These are phyloP conservation scores for Ornithoptera priamus DNA, from an alignment of 2,888 invertebrate genomes.

Conservation along the genomic window DNA sequence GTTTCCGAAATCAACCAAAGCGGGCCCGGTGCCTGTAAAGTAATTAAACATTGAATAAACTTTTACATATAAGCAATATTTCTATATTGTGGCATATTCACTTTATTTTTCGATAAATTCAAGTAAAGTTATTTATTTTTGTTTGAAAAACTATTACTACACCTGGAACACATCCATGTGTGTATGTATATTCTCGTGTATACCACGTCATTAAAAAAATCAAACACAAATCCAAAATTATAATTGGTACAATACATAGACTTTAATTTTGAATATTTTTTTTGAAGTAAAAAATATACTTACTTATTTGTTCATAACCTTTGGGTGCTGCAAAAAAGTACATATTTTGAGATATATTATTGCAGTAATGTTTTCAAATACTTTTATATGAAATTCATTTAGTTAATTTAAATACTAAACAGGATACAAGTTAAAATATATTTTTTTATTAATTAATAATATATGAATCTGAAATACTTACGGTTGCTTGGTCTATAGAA, in stretches of 20 bases:
- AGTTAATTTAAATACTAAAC: no score
- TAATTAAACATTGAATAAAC: constrained; percentile 11
- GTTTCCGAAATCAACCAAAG: constrained; percentile 33
- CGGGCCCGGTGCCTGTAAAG: constrained; percentile 39
- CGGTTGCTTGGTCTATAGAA: constrained; percentile 36
- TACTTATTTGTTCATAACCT: constrained; percentile 34
- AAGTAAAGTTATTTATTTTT: no score
- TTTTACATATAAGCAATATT: no score
- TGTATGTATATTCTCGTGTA: no score
- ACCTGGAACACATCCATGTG: no score
- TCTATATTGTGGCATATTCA: no score
- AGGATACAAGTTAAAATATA: no score
- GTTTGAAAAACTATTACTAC: no score
- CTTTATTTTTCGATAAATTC: no score
- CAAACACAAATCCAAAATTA: neutral
- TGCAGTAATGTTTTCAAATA: neutral
- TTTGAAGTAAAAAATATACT: constrained; percentile 15
- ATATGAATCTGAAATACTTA: constrained; percentile 31
- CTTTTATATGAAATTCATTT: no score
- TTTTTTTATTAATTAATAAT: neutral
- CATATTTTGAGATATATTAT: neutral
- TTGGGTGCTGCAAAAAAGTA: constrained; percentile 21
- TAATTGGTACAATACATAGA: neutral
- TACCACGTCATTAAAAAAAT: neutral
- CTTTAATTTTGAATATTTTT: no score